These are phyloP conservation scores for Philaethria dido DNA, from an alignment of 2,888 invertebrate genomes.

Conservation along the genomic window DNA sequence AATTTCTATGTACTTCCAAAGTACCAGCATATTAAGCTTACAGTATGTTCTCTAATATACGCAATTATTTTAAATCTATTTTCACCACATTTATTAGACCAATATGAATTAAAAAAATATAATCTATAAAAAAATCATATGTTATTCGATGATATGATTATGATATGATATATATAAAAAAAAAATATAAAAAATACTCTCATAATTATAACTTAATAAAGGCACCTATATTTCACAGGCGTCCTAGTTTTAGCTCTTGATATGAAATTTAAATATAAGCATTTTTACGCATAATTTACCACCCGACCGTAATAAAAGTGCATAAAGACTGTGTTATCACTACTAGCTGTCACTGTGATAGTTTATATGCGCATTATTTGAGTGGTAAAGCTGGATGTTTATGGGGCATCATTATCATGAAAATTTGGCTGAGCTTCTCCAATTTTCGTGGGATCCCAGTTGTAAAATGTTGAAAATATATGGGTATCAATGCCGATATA, in stretches of 20 bases:
- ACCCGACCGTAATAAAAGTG: slow-evolving; percentile 36
- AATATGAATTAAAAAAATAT: too few species aligned
- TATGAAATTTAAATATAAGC: slow-evolving; percentile 3
- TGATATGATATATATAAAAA: too few species aligned
- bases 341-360: slow-evolving; percentile 43
- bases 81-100: too few species aligned
- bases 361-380: slow-evolving; percentile 48
- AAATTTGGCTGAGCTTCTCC: slow-evolving; percentile 49
- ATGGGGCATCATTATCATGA: slow-evolving; percentile 49
- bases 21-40: too few species aligned
- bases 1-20: background rate
- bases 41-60: too few species aligned
- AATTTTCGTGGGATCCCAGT: slow-evolving; percentile 49
- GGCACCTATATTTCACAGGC: background rate
- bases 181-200: too few species aligned
- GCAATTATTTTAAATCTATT: too few species aligned
- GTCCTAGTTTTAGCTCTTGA: background rate
- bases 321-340: slow-evolving; percentile 41
- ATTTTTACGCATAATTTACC: slow-evolving; percentile 31
- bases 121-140: too few species aligned
- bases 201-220: background rate
- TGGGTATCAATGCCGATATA: slow-evolving; percentile 47
- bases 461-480: slow-evolving; percentile 51
- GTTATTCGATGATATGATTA: too few species aligned
- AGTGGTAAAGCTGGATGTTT: slow-evolving; percentile 49